Evolutionary conservation across 2,888 invertebrate species (phyloP).

Genomic region (Platerodrilus igneus): DNA sequence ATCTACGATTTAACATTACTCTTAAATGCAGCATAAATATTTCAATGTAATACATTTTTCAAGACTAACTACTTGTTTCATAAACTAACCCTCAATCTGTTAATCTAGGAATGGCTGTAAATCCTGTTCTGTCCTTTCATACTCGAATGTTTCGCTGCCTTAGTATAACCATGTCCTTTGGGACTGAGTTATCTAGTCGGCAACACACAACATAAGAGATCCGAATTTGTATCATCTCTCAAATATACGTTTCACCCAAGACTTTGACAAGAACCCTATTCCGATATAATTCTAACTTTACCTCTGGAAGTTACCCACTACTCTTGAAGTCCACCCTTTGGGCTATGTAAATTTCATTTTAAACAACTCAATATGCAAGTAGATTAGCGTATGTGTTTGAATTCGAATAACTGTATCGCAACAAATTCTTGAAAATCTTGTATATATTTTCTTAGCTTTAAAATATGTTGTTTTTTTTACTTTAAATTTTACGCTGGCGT

Average conservation of each 20-base stretch:
- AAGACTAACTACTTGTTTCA: no score
- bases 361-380: no score
- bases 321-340: constrained; percentile 21
- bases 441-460: no score
- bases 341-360: constrained; percentile 23
- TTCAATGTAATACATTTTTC: no score
- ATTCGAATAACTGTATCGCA: no score
- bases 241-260: constrained; percentile 26
- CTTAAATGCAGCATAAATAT: no score
- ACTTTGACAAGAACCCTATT: constrained; percentile 20
- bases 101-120: constrained; percentile 31
- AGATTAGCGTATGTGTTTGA: no score
- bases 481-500: no score
- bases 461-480: no score
- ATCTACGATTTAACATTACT: no score
- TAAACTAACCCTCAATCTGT: no score
- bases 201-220: constrained; percentile 31
- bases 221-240: constrained; percentile 28
- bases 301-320: constrained; percentile 21
- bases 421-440: no score
- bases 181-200: constrained; percentile 32
- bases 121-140: constrained; percentile 27
- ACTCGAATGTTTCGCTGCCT: constrained; percentile 26
- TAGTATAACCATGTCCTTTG: constrained; percentile 28
- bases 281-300: constrained; percentile 24